These are phyloP conservation scores for Pelochelys cantorii DNA, from an alignment of 2,797 vertebrate genomes.

Conservation along the genomic window DNA sequence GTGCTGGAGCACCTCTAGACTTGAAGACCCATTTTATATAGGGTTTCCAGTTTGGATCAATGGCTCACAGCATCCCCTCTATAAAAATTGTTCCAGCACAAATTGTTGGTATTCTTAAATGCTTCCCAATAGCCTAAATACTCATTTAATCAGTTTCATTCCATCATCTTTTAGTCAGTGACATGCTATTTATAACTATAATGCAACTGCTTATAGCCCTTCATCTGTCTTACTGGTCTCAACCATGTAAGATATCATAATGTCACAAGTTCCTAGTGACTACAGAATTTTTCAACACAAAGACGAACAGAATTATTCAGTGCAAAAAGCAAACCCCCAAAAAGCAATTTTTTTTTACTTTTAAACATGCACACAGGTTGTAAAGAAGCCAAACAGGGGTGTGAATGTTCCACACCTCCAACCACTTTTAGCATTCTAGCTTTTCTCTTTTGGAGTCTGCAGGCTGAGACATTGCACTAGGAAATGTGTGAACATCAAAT, in stretches of 20 bases:
- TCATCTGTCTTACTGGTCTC: not conserved
- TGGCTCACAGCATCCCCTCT: no score
- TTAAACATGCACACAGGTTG: not conserved
- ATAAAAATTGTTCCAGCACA: no score
- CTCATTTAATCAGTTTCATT: not conserved
- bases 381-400: not conserved
- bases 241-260: not conserved
- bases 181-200: not conserved
- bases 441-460: not conserved
- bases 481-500: not conserved
- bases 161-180: not conserved
- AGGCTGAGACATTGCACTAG: not conserved
- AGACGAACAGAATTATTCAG: not conserved
- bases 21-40: no score
- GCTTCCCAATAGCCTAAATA: not conserved
- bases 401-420: fast-evolving
- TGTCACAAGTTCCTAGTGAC: not conserved
- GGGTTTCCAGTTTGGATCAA: no score
- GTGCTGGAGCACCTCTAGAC: no score
- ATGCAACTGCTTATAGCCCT: not conserved
- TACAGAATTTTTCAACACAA: not conserved
- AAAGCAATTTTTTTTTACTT: not conserved
- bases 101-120: not conserved
- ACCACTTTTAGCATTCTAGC: not conserved
- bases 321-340: not conserved